A percentile compares a stretch with the other conserved stretches of the same genome.
Evolutionary conservation across 2,888 invertebrate species (phyloP).

Genomic region (Mimachlamys varia): DNA sequence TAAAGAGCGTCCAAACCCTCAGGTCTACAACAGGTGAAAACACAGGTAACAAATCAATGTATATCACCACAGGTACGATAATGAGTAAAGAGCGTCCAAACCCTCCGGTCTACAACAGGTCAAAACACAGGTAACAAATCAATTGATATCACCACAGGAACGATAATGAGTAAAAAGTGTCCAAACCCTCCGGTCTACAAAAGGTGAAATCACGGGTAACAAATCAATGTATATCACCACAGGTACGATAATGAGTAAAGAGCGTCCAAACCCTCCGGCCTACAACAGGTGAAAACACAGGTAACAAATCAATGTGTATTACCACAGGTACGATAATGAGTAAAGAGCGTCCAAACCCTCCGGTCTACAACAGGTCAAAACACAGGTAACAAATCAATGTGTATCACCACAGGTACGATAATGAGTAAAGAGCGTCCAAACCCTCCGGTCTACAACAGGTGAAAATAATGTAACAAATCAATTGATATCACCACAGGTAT

Average conservation of each 20-base stretch:
- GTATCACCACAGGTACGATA: background rate
- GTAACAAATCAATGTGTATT: too few relatives aligned
- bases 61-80: background rate
- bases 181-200: constrained; percentile 6
- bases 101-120: background rate
- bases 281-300: background rate
- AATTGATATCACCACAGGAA: background rate
- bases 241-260: background rate
- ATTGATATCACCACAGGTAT: background rate
- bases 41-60: too few relatives aligned
- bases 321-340: background rate
- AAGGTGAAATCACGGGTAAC: background rate
- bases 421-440: background rate
- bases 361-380: background rate
- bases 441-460: background rate
- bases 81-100: background rate
- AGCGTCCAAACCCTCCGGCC: background rate
- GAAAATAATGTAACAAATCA: background rate
- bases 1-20: background rate
- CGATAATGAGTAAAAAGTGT: background rate
- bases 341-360: background rate
- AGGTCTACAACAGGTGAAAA: background rate
- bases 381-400: too few relatives aligned
- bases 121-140: background rate
- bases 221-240: background rate